These are phyloP conservation scores for Drosophila asahinai DNA, from an alignment of 1,140 invertebrate species.

Conservation along the genomic window DNA sequence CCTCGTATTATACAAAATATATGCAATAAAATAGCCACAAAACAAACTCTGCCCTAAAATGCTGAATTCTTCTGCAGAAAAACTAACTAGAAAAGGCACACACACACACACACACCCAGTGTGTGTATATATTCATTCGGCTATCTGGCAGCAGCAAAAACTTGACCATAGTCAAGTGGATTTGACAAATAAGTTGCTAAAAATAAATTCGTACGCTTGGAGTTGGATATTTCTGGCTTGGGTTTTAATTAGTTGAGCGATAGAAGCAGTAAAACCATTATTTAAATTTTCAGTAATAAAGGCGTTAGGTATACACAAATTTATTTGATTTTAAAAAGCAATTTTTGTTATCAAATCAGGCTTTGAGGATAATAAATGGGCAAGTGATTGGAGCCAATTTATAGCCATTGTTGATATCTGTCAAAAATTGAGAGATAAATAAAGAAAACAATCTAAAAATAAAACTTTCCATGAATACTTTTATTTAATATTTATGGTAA, in stretches of 20 bases:
- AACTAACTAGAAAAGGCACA: conserved; percentile 56
- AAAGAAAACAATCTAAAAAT: neutral
- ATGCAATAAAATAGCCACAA: conserved; percentile 74
- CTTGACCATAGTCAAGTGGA: conserved; percentile 51
- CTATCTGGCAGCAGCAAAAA: conserved; percentile 35
- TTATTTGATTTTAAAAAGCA: conserved; percentile 30
- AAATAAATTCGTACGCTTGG: conserved; percentile 51
- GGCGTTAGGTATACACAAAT: conserved; percentile 4
- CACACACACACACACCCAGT: conserved; percentile 1
- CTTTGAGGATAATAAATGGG: conserved; percentile 7
- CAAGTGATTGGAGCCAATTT: conserved; percentile 3
- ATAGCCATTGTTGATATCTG: conserved; percentile 9
- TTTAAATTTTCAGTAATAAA: conserved; percentile 19
- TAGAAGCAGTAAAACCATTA: conserved; percentile 9
- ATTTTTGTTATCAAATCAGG: conserved; percentile 19
- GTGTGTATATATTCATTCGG: conserved; percentile 16
- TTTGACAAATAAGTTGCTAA: conserved; percentile 71
- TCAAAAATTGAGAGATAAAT: neutral
- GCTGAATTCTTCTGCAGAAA: conserved; percentile 39
- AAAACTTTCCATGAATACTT: neutral
- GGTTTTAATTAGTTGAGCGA: conserved; percentile 39
- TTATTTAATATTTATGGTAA: too few relatives aligned
- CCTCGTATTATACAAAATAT: conserved; percentile 71
- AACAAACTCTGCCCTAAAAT: conserved; percentile 73
- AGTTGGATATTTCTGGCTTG: conserved; percentile 13